phyloP scores from a whole-genome alignment of 2,797 vertebrate genomes.

The Simalia tracyae region DNA sequence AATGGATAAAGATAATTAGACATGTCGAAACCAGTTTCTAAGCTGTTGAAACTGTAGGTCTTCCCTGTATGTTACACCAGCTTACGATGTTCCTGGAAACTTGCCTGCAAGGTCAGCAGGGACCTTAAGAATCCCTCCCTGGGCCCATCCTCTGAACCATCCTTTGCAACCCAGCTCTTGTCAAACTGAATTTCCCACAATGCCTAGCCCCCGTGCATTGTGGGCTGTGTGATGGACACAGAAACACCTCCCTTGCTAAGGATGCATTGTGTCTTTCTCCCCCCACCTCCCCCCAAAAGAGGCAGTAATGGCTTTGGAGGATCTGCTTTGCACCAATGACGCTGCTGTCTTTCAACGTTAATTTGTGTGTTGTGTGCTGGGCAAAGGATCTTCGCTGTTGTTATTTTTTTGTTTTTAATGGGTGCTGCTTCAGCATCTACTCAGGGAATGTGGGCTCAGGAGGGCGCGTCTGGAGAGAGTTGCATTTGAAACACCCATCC shows the following conservation, averaged over 20 bases:
- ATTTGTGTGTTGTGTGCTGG: neutral
- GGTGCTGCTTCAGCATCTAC: slow-evolving; percentile 8
- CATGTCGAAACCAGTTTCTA: neutral
- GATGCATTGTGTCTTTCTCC: neutral
- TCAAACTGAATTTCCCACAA: neutral
- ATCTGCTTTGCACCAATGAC: neutral
- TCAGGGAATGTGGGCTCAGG: slow-evolving; percentile 12
- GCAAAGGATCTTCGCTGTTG: neutral
- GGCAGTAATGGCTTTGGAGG: neutral
- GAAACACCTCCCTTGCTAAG: neutral
- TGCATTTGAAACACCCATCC: neutral
- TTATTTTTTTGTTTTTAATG: neutral
- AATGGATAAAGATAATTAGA: neutral
- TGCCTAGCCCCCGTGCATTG: neutral
- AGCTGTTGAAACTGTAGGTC: too few relatives aligned
- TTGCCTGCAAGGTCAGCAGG: too few relatives aligned
- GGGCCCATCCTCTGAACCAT: too few relatives aligned
- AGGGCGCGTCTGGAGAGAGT: neutral
- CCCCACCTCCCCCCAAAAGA: accelerated
- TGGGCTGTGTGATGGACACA: neutral
- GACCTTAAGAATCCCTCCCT: neutral
- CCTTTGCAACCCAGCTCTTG: too few relatives aligned
- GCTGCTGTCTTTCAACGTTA: too few relatives aligned
- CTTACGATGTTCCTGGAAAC: neutral
- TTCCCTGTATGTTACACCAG: neutral